Evolutionary conservation across 2,797 vertebrate species (phyloP), one percentile per base, ranked within the genome.

Genomic region (Hozukius guyotensis): DNA sequence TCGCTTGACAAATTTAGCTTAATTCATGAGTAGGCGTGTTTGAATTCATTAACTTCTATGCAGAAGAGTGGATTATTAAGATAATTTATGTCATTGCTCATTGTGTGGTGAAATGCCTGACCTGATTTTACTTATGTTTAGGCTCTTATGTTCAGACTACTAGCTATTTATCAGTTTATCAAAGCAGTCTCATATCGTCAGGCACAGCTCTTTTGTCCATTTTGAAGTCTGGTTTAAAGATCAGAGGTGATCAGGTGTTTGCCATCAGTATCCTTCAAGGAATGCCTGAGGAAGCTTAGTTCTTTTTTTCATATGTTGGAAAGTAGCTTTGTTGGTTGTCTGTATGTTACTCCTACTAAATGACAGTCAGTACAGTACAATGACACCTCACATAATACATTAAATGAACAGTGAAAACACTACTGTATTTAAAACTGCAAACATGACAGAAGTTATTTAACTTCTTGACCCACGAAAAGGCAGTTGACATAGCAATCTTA

Each of bases 31-130:
- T 70, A 62, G 57, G 24, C n/a, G 1, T 61, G 52, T 70, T 74
- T 77, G 29, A 79, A 72, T 78, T 49, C 8, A 75, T 71, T 61
- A 56, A 72, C 55, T 71, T 7, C 4, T 9, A 36, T 73, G 55
- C 61, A 73, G 20, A 74, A 20, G 34, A 76, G 25, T 57, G 3
- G 49, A 61, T 78, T 72, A 74, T 80, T 77, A 76, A 80, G 31
- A 83, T 76, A 14, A 70, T 80, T 72, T 22, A 67, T 79, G 59
- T 82, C 46, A 73, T 79, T 81, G 25, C 57, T 61, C 20, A 18
- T 32, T n/a, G n/a, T 72, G 57, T 49, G 25, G 31, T 56, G 29
- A 32, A 61, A 46, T 49, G 38, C 42, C 38, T 85, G 67, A 72
- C 65, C 64, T 80, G 42, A 68, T 82, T 78, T 75, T 16, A 65